Conservation (phyloP, 1,140 invertebrate genomes). For the Lithobius niger region DNA sequence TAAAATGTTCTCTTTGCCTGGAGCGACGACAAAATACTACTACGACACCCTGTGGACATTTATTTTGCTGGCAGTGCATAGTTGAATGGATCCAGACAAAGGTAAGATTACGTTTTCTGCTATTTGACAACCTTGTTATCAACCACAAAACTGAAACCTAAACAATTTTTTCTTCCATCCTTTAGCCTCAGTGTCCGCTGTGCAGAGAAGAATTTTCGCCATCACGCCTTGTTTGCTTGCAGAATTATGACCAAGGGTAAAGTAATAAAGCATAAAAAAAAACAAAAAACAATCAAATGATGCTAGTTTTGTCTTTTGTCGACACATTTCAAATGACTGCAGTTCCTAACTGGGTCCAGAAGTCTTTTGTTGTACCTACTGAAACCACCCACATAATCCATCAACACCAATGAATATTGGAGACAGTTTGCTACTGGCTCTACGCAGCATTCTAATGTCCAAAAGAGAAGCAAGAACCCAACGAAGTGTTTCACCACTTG, state of each 20-base stretch:
- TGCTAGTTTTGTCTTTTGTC: no score
- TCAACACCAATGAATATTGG: no score
- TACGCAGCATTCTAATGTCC: no score
- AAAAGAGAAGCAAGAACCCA: no score
- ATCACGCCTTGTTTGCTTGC: conserved; percentile 40
- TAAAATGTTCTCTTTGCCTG: conserved; percentile 65
- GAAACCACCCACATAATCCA: no score
- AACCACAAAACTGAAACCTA: not conserved
- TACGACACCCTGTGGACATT: conserved; percentile 68
- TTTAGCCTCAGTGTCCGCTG: conserved; percentile 47
- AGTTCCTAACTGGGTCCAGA: no score
- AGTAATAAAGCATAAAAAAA: no score
- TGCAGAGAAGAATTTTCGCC: conserved; percentile 45
- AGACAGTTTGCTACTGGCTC: no score
- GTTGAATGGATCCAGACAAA: conserved; percentile 50
- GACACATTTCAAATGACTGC: no score
- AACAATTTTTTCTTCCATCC: conserved; percentile 14
- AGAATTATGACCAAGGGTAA: conserved; percentile 41
- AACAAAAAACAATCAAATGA: no score
- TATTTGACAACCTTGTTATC: not conserved
- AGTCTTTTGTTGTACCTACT: no score
- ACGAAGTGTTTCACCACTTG: no score
- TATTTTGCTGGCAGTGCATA: conserved; percentile 79
- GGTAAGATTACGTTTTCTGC: conserved; percentile 20
- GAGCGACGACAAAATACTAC: conserved; percentile 49